These are phyloP conservation scores for Phataginus tetradactyla DNA, from an alignment of 2,797 vertebrate genomes.

Conservation along the genomic window DNA sequence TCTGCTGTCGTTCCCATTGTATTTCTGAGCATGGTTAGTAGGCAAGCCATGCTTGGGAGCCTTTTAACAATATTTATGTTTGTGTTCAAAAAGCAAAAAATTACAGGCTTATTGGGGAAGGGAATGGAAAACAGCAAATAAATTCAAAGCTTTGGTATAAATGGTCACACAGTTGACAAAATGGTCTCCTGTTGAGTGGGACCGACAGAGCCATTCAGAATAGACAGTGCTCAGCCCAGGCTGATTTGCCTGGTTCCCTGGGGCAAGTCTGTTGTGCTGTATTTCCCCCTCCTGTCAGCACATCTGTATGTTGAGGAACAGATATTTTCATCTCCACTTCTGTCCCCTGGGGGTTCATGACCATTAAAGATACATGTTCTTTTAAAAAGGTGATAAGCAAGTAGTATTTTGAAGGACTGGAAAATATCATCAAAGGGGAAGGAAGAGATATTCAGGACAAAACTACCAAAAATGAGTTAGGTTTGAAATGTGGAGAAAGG, in stretches of 20 bases:
- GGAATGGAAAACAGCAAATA: neutral
- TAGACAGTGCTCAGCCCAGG: neutral
- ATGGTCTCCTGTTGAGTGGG: neutral
- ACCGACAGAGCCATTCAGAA: neutral
- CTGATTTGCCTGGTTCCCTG: neutral
- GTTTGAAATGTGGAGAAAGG: neutral
- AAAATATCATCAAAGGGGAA: neutral
- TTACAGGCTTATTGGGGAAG: neutral
- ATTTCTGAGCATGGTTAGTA: neutral
- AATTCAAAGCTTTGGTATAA: neutral
- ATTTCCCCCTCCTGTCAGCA: neutral
- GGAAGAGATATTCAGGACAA: neutral
- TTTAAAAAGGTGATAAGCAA: constrained; percentile 29
- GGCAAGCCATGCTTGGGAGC: neutral
- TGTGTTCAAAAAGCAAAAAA: constrained; percentile 42
- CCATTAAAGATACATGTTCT: neutral
- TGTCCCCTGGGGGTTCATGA: neutral
- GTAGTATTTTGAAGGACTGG: neutral
- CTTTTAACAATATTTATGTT: constrained; percentile 35
- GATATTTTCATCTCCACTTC: neutral
- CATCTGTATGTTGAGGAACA: neutral
- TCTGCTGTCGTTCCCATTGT: neutral
- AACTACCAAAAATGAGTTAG: neutral
- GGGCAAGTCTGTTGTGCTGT: neutral
- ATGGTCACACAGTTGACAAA: constrained; percentile 10